A percentile compares a stretch with the other conserved stretches of the same genome.
These are phyloP conservation scores for Frankliniella intonsa DNA, from an alignment of 2,888 invertebrate species.

Conservation along the genomic window DNA sequence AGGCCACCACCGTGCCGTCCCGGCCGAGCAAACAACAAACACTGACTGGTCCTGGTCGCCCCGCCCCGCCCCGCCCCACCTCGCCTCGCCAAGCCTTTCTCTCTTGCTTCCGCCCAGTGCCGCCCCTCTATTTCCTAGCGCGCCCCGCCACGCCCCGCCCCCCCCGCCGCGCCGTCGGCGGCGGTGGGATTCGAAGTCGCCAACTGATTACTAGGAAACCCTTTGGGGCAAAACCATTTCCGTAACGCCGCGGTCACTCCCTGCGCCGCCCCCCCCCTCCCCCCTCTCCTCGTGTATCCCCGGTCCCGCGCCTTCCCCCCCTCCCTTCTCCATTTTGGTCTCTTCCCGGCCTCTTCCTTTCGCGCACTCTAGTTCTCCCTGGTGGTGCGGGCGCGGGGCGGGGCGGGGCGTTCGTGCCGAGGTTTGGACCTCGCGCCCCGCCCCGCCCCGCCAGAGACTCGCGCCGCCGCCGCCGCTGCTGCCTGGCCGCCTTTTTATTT, in stretches of 20 bases:
- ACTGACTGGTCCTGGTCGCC: neutral
- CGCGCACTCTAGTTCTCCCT: neutral
- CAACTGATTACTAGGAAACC: slow-evolving; percentile 23
- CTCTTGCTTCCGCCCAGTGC: slow-evolving; percentile 4
- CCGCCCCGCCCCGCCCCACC: neutral
- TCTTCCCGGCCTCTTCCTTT: neutral
- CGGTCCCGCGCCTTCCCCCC: neutral
- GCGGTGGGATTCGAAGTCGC: slow-evolving; percentile 8
- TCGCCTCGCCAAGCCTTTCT: neutral
- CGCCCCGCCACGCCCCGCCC: neutral
- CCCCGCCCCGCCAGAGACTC: neutral
- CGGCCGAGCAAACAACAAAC: neutral
- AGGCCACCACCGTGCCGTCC: neutral
- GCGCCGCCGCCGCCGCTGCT: neutral
- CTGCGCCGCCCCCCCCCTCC: neutral
- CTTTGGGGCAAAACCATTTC: slow-evolving; percentile 26
- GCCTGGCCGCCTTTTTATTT: neutral
- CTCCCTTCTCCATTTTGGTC: too few relatives aligned
- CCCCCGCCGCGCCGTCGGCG: neutral
- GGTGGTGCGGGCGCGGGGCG: neutral
- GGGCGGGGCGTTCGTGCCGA: neutral
- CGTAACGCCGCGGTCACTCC: slow-evolving; percentile 13
- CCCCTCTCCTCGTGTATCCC: neutral
- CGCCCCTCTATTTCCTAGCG: slow-evolving; percentile 10
- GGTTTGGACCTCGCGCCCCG: neutral